Conservation (phyloP, 2,797 vertebrate species). For the Malurus splendens region DNA sequence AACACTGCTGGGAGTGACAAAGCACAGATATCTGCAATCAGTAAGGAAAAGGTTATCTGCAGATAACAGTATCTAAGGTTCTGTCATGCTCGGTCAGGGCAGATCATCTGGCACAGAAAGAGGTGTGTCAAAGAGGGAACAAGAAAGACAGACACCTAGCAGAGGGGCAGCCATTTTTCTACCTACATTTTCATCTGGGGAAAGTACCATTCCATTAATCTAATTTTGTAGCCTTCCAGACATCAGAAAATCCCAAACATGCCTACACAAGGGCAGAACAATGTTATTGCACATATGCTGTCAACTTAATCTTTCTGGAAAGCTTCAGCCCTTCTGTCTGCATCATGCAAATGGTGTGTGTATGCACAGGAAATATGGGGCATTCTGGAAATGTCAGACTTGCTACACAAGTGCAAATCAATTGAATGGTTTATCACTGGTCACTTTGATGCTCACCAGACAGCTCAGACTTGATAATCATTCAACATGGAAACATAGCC, state of each 20-base stretch:
- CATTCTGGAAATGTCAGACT: neutral
- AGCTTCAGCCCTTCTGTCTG: constrained; percentile 4
- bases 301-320: neutral
- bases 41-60: neutral
- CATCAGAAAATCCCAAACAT: neutral
- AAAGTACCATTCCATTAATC: neutral
- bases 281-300: neutral
- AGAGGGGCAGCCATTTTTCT: neutral
- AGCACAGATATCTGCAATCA: neutral
- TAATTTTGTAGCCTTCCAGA: neutral
- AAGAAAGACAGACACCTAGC: neutral
- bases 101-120: neutral
- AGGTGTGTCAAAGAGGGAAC: neutral
- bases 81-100: neutral
- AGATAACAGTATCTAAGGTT: neutral
- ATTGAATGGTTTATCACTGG: neutral
- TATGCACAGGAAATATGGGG: neutral
- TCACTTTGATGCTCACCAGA: neutral
- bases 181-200: neutral
- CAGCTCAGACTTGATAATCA: neutral
- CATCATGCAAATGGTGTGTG: neutral
- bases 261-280: neutral
- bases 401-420: neutral
- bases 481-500: neutral
- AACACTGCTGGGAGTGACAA: neutral